These are phyloP conservation scores for Decapterus maruadsi DNA, from an alignment of 2,797 vertebrate genomes.

Conservation along the genomic window DNA sequence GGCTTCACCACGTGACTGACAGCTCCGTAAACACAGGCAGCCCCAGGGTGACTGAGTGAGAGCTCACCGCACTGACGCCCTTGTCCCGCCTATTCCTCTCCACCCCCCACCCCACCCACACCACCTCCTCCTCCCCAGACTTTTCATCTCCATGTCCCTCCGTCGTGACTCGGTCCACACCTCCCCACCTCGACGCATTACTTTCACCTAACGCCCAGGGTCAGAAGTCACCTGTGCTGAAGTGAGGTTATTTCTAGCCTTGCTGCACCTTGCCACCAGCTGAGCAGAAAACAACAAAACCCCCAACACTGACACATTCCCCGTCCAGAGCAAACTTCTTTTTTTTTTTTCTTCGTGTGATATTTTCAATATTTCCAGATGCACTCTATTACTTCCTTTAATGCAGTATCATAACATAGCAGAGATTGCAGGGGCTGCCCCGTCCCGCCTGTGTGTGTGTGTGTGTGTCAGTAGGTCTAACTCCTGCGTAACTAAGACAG, in stretches of 20 bases:
- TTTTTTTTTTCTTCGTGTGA: conserved; percentile 42
- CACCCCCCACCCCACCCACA: conserved; percentile 2
- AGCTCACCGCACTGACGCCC: conserved; percentile 52
- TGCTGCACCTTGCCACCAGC: conserved; percentile 68
- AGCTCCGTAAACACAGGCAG: conserved; percentile 83
- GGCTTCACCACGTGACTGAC: conserved; percentile 79
- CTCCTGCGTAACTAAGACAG: conserved; percentile 85
- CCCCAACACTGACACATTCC: conserved; percentile 25
- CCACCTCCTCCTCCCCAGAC: conserved; percentile 39
- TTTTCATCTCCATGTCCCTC: conserved; percentile 49
- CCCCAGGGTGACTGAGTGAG: conserved; percentile 72
- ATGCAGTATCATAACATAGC: conserved; percentile 79
- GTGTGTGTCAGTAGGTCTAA: conserved; percentile 75
- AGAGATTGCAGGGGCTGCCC: conserved; percentile 60
- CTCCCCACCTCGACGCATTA: conserved; percentile 47
- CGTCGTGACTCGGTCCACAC: conserved; percentile 48
- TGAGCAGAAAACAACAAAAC: conserved; percentile 22
- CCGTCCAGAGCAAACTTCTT: conserved; percentile 46
- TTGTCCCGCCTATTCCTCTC: conserved; percentile 53
- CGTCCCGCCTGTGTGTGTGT: conserved; percentile 55
- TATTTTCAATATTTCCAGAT: conserved; percentile 77
- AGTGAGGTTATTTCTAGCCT: conserved; percentile 73
- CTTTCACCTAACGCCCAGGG: conserved; percentile 72
- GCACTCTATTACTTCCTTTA: conserved; percentile 81
- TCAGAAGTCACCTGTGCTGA: conserved; percentile 61